Base-by-base conservation (phyloP, 1,140 invertebrate genomes). In the Drosophila nannoptera region DNA sequence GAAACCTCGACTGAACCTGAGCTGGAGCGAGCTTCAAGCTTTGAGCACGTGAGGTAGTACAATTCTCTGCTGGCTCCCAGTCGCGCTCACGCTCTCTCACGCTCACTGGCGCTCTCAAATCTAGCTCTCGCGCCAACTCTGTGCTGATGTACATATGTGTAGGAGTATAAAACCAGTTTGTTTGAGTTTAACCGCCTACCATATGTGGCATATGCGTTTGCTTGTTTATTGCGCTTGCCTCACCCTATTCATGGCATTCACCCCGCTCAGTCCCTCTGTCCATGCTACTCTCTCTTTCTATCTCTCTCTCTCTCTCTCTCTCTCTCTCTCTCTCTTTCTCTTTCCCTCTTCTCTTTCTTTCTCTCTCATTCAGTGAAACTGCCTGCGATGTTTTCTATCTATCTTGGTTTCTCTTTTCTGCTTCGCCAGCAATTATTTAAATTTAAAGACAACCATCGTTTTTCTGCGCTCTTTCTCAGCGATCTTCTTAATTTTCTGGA, bases 101-200 rank as follows among this genome's bases (percentile, higher is more conserved):
- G 61, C 52, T 35, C 43, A 12, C 59, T 65, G 40, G 48, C 33
- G 45, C 29, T 16, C 40, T 56, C 40, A 43, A 5, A 7, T 14
- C 12, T 43, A 7, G 4, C 14, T 50, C 11, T 38, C 32, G 49
- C 22, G 16, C 54, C 12, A 36, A 4, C 7, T 46, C 5, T 45
- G 42, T 69, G 29, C 35, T 7, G 14, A 35, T 22, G 35, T 64
- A 4, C 49, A 45, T 68, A 29, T 68, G 68, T 72, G 78, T 75
- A 76, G 75, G 78, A 75, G 80, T 78, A 58, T 31, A 56, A 71
- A 83, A 83, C 80, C 81, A 69, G 80, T 77, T 83, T 84, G 77
- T 78, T 81, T 78, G 77, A 59, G 62, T 70, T 58, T 38, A 70
- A 67, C 65, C 53, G 48, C 58, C 48, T 61, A 56, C 65, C 38